Base-by-base conservation (phyloP, 2,797 vertebrate genomes). In the Phaenicophaeus curvirostris region DNA sequence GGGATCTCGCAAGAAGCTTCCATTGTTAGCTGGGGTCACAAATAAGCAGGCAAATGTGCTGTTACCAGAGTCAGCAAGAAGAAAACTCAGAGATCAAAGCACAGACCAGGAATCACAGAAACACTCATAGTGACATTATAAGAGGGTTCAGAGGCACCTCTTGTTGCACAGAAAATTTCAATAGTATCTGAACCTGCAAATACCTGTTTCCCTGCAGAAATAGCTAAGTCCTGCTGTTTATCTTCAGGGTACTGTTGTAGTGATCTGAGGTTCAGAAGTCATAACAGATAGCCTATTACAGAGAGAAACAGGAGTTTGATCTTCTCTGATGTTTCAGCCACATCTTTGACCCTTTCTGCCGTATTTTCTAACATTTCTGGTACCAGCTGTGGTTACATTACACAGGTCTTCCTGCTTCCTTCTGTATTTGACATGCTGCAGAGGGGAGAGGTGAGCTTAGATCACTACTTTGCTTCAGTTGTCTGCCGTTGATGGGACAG, bases 401-500 rank as follows among this genome's bases (percentile, higher is more conserved):
- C 16, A 35, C 12, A 31, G 24, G 8, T 62, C 44, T 67, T 74
- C 15, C 15, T 50, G 18, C 30, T 63, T 89, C 35, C 61, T 87
- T 65, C 53, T 87, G 54, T 35, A 13, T 71, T 42, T 76, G 44
- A 12, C 9, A 1, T 50, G 12, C 33, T 53, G 67, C 2, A 1
- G 25, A 79, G 75, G 19, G 44, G 81, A 74, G 37, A 68, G 27
- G 37, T 58, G 50, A 74, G 74, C 68, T 85, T 50, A 65, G 54
- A n/a, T 15, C 4, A 0, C 50, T 74, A 25, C 53, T 54, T 67
- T 1, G 1, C 21, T 87, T 77, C 0, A 0, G 41, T 71, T 30
- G 46, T 63, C 59, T 59, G 54, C 50, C 4, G 4, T 68, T 77
- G 72, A 27, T 86, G 72, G 86, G 48, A 67, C 46, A 80, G 37